phyloP scores from a whole-genome alignment of 92 coral and sea anemone genomes.

The Porites divaricata region DNA sequence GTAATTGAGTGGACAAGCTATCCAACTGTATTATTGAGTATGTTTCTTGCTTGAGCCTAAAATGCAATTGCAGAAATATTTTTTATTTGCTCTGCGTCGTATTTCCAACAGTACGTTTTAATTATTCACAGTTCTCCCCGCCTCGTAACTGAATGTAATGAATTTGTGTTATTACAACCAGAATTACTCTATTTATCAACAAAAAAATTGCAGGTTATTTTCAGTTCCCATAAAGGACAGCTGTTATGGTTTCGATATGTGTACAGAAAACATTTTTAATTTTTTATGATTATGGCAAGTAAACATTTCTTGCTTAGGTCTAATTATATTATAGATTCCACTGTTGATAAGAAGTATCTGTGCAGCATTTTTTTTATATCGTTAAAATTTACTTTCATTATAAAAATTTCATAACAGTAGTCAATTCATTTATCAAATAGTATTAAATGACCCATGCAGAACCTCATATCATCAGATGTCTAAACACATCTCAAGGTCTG shows the following conservation, averaged over 20 bases:
- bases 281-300: slow-evolving; percentile 22
- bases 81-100: slow-evolving; percentile 16
- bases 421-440: not conserved
- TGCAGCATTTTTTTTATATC: not conserved
- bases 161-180: not conserved
- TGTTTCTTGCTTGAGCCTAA: slow-evolving; percentile 19
- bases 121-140: slow-evolving; percentile 3
- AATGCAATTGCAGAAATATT: slow-evolving; percentile 15
- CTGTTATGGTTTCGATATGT: slow-evolving; percentile 17
- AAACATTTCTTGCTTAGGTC: not conserved
- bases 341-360: slow-evolving; percentile 23
- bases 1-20: not conserved
- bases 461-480: not conserved
- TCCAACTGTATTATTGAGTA: slow-evolving; percentile 6
- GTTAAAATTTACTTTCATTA: not conserved
- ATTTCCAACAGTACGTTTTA: not conserved
- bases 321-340: slow-evolving; percentile 20
- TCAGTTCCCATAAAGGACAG: not conserved
- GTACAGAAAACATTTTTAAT: slow-evolving; percentile 21
- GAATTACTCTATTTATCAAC: slow-evolving; percentile 2
- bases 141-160: not conserved
- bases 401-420: not conserved
- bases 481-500: not conserved
- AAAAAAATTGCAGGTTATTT: not conserved
- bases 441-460: not conserved